phyloP scores from a whole-genome alignment of 2,113 vertebrate genomes.

The Anthoscopus minutus region DNA sequence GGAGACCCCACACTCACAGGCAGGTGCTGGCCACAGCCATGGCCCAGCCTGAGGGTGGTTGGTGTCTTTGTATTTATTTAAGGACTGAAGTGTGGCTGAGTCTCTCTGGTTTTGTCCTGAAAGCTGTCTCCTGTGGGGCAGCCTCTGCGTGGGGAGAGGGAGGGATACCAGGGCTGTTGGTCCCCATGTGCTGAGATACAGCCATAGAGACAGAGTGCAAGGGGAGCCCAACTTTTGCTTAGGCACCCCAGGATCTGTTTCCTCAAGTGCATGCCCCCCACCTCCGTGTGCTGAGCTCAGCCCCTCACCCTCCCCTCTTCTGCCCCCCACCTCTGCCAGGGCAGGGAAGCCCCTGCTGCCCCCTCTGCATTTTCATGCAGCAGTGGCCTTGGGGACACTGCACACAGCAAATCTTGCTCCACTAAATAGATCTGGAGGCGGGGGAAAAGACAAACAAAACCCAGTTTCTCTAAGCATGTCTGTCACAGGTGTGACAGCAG shows the following conservation, averaged over 20 bases:
- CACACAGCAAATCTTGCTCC: neutral
- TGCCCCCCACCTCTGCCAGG: neutral
- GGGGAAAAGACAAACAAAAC: neutral
- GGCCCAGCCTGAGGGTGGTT: neutral
- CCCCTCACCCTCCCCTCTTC: neutral
- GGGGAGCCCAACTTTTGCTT: neutral
- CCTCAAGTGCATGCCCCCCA: fast-evolving
- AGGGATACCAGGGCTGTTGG: neutral
- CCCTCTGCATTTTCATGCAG: neutral
- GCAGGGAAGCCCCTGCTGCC: neutral
- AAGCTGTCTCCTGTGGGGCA: neutral
- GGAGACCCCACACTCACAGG: neutral
- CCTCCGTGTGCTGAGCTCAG: neutral
- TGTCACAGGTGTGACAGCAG: neutral
- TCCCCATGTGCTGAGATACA: neutral
- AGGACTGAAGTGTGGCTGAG: conserved; percentile 47
- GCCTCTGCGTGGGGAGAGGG: neutral
- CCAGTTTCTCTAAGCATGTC: neutral
- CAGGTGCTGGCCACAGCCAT: neutral
- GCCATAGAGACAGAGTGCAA: fast-evolving
- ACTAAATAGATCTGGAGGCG: neutral
- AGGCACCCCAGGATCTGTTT: neutral
- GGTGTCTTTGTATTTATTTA: conserved; percentile 61
- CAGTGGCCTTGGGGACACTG: neutral
- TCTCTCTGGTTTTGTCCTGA: neutral